phyloP scores from a whole-genome alignment of 2,888 invertebrate species.

The Lathronympha strigana region DNA sequence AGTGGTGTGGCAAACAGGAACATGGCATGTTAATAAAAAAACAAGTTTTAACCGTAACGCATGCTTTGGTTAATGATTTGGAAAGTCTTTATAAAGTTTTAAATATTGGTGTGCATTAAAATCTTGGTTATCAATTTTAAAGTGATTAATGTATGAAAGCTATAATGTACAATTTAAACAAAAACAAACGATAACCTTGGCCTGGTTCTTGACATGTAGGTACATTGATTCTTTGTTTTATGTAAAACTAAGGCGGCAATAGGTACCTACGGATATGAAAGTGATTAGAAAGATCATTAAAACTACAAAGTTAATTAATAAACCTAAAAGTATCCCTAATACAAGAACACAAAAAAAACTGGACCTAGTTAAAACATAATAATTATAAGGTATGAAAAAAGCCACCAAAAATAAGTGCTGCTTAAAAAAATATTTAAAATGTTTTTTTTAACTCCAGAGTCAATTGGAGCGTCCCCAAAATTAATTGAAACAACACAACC shows the following conservation, averaged over 20 bases:
- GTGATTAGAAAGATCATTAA: not conserved
- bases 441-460: too few species aligned
- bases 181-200: not conserved
- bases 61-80: slow-evolving; percentile 66
- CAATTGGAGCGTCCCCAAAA: too few species aligned
- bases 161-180: not conserved
- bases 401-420: too few species aligned
- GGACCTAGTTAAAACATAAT: too few species aligned
- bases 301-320: too few species aligned
- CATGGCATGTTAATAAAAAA: slow-evolving; percentile 66
- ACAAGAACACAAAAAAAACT: too few species aligned
- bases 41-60: slow-evolving; percentile 61
- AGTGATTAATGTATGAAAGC: not conserved
- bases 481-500: too few species aligned
- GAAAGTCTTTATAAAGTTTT: slow-evolving; percentile 13
- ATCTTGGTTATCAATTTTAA: not conserved
- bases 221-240: too few species aligned
- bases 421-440: too few species aligned
- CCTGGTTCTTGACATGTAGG: not conserved
- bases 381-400: too few species aligned
- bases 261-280: not conserved
- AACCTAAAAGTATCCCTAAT: too few species aligned
- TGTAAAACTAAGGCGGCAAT: slow-evolving; percentile 7
- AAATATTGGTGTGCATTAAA: slow-evolving; percentile 1
- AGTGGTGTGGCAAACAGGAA: slow-evolving; percentile 73